Conservation (phyloP, 2,797 vertebrate genomes). For the Poeciliopsis gracilis region DNA sequence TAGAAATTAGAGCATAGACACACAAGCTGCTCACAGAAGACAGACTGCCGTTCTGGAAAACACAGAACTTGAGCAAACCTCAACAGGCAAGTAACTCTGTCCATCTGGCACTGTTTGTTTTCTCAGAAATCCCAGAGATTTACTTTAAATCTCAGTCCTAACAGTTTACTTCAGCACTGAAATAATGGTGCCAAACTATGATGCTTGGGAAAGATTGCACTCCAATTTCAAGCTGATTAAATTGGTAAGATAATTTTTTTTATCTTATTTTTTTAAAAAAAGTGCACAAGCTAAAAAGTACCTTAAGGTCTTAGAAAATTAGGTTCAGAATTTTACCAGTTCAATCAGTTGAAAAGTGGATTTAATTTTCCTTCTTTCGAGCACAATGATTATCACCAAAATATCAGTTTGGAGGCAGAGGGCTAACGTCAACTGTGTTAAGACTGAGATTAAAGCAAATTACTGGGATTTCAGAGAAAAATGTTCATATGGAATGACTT, state of each 20-base stretch:
- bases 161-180: not conserved
- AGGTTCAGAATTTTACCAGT: not conserved
- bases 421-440: not conserved
- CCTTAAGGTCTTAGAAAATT: not conserved
- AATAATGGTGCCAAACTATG: slow-evolving; percentile 4
- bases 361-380: not conserved
- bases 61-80: not conserved
- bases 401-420: slow-evolving; percentile 17
- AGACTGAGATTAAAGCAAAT: slow-evolving; percentile 16
- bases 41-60: not conserved
- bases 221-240: not conserved
- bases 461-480: slow-evolving; percentile 7
- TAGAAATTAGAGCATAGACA: not conserved
- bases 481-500: slow-evolving; percentile 22
- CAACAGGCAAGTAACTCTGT: not conserved
- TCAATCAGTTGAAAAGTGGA: not conserved
- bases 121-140: slow-evolving; percentile 21
- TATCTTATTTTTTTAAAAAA: too few relatives aligned
- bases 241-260: not conserved
- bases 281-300: not conserved
- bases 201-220: not conserved
- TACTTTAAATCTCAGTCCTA: not conserved
- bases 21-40: not conserved
- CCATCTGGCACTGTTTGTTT: slow-evolving; percentile 26
- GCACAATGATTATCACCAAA: not conserved